These are phyloP conservation scores for Albula glossodonta DNA, from an alignment of 2,113 vertebrate genomes.

Conservation along the genomic window DNA sequence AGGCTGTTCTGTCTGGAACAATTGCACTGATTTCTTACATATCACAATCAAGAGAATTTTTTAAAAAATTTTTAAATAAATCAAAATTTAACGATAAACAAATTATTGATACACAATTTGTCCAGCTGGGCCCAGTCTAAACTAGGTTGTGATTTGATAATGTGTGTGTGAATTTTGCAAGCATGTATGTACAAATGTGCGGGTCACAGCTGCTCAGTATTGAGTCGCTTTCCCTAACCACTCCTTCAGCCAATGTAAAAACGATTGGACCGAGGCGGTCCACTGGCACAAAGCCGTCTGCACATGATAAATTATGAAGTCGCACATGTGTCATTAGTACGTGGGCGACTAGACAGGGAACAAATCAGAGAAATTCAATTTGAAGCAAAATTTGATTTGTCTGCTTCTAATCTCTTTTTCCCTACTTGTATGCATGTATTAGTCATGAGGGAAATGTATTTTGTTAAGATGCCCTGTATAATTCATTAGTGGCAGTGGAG, in stretches of 20 bases:
- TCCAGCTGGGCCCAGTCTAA: not conserved
- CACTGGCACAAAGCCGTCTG: constrained; percentile 36
- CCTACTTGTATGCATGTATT: constrained; percentile 16
- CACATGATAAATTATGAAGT: constrained; percentile 50
- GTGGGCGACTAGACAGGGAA: constrained; percentile 39
- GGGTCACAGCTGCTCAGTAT: not conserved
- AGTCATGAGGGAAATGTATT: constrained; percentile 24
- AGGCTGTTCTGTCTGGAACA: too few relatives aligned
- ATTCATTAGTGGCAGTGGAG: constrained; percentile 8
- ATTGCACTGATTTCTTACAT: not conserved
- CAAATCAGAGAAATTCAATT: constrained; percentile 52
- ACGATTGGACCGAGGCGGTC: constrained; percentile 26
- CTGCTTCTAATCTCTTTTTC: constrained; percentile 27
- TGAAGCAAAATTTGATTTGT: constrained; percentile 28
- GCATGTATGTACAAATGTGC: not conserved
- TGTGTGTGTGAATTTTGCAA: not conserved
- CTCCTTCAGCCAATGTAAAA: constrained; percentile 33
- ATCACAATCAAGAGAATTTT: not conserved
- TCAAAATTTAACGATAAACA: not conserved
- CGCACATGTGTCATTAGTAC: constrained; percentile 24
- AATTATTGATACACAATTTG: not conserved
- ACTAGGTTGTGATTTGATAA: not conserved
- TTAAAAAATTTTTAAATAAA: not conserved
- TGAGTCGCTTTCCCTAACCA: not conserved
- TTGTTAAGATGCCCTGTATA: constrained; percentile 11